These are phyloP conservation scores for Ooceraea biroi DNA, from an alignment of 1,140 invertebrate genomes.

Conservation along the genomic window DNA sequence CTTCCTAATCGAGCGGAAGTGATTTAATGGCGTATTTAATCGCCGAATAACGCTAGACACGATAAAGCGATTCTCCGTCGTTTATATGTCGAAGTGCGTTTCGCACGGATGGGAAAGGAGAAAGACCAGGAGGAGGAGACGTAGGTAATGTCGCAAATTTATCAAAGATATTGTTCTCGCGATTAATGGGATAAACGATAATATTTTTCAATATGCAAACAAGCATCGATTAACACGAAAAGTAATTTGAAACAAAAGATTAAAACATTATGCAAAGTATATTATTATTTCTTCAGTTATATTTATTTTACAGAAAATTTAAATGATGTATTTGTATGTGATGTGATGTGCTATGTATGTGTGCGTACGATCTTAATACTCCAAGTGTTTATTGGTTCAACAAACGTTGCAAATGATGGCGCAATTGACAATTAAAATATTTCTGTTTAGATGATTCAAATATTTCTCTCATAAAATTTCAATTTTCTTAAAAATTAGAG, in stretches of 20 bases:
- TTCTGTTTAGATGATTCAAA: too few relatives aligned
- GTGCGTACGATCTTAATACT: too few relatives aligned
- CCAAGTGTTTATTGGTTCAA: too few relatives aligned
- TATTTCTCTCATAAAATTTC: background rate
- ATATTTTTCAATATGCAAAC: background rate
- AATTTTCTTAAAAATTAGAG: background rate
- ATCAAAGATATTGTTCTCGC: slow-evolving; percentile 16
- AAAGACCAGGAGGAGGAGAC: background rate
- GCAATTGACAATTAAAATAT: too few relatives aligned
- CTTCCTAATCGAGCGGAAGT: slow-evolving; percentile 74
- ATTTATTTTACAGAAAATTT: background rate
- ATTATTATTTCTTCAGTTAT: background rate
- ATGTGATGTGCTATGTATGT: background rate
- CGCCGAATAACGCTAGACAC: slow-evolving; percentile 59
- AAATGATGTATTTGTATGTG: background rate
- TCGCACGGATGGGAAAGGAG: slow-evolving; percentile 1
- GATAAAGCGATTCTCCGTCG: slow-evolving; percentile 65
- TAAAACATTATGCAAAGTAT: background rate
- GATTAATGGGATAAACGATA: background rate
- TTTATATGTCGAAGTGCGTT: slow-evolving; percentile 18
- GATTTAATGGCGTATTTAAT: slow-evolving; percentile 75
- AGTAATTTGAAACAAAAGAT: background rate
- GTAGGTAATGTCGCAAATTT: background rate
- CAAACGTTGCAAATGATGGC: too few relatives aligned
- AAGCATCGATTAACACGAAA: background rate